Evolutionary conservation across 2,113 vertebrate species (phyloP).

Genomic region (Eptesicus fuscus): DNA sequence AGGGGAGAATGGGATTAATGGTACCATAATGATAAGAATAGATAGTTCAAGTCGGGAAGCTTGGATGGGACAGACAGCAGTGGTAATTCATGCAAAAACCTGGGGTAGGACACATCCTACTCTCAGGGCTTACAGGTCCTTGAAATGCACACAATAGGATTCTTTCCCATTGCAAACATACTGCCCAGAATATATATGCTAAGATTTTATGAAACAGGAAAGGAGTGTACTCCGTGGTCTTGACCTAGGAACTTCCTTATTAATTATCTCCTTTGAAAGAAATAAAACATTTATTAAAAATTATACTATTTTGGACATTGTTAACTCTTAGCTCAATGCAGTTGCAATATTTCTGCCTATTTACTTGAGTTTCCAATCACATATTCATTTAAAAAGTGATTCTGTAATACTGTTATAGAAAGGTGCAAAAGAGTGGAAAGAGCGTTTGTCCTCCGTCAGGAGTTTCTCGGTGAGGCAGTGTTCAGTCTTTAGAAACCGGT

Average conservation of each 20-base stretch:
- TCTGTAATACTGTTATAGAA: conserved; percentile 34
- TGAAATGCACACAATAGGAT: conserved; percentile 59
- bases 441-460: conserved; percentile 53
- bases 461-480: conserved; percentile 54
- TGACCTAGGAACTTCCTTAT: conserved; percentile 59
- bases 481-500: conserved; percentile 48
- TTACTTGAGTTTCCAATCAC: conserved; percentile 37
- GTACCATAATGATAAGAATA: conserved; percentile 90
- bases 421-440: conserved; percentile 42
- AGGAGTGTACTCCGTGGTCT: not conserved
- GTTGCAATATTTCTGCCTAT: not conserved
- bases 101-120: conserved; percentile 64
- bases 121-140: conserved; percentile 62
- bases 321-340: not conserved
- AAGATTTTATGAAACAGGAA: conserved; percentile 60
- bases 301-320: conserved; percentile 3
- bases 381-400: conserved; percentile 19
- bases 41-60: conserved; percentile 80
- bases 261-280: conserved; percentile 64
- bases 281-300: conserved; percentile 56
- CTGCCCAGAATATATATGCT: conserved; percentile 53
- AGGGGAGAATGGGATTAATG: conserved; percentile 89
- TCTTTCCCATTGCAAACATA: conserved; percentile 55
- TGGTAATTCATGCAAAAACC: conserved; percentile 73
- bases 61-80: conserved; percentile 77